These are phyloP conservation scores for Oreohelix idahoensis DNA, from an alignment of 1,140 invertebrate species.

Conservation along the genomic window DNA sequence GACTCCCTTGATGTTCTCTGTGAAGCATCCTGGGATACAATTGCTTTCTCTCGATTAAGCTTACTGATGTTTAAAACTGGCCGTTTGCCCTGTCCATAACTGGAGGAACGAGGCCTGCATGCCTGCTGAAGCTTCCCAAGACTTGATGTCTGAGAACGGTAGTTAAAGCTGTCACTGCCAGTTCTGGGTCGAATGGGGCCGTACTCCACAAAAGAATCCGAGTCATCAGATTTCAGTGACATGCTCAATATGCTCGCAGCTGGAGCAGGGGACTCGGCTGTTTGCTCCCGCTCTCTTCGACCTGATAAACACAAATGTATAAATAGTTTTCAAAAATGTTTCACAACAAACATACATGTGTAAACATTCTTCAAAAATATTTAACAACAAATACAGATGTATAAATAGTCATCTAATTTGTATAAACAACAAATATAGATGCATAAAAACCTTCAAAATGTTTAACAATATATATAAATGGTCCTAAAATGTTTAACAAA, in stretches of 20 bases:
- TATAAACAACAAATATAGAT: too few species aligned
- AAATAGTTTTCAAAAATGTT: too few species aligned
- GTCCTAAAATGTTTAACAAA: too few species aligned
- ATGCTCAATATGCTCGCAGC: slow-evolving; percentile 55
- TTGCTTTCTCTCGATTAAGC: slow-evolving; percentile 54
- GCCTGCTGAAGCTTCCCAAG: slow-evolving; percentile 55
- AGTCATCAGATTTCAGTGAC: slow-evolving; percentile 64
- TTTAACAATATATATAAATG: too few species aligned
- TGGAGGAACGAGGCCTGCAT: slow-evolving; percentile 67
- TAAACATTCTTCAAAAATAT: too few species aligned
- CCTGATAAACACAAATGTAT: not conserved
- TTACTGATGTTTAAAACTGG: slow-evolving; percentile 42
- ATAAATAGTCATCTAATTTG: too few species aligned
- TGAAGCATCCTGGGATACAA: slow-evolving; percentile 52
- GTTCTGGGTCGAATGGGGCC: slow-evolving; percentile 66
- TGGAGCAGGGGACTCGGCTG: slow-evolving; percentile 42
- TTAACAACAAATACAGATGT: too few species aligned
- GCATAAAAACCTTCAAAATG: too few species aligned
- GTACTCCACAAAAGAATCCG: slow-evolving; percentile 68
- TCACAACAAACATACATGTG: too few species aligned
- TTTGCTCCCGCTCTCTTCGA: slow-evolving; percentile 40
- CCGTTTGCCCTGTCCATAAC: slow-evolving; percentile 63
- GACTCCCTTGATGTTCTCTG: slow-evolving; percentile 57
- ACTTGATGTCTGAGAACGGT: slow-evolving; percentile 63
- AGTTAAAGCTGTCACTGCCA: slow-evolving; percentile 68